Evolutionary conservation across 2,797 vertebrate genomes (phyloP), one percentile per base, ranked within the genome.

Genomic region (Yasuhikotakia modesta): DNA sequence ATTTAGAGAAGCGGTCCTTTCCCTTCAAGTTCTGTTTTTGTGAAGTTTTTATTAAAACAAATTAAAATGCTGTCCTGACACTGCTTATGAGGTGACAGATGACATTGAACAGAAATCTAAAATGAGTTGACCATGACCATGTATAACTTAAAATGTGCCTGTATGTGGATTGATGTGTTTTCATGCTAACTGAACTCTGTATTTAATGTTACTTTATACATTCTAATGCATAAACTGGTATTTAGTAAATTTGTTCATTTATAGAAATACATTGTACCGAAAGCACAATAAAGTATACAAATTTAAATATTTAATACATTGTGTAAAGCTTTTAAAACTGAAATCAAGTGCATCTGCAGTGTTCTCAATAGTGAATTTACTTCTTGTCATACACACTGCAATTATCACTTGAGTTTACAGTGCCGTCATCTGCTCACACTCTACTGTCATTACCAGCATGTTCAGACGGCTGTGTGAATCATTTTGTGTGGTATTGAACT

Each of bases 1-100:
- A 79, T 78, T 82, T 79, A 58, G 80, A 81, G 79, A 71, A 87
- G 79, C 82, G 79, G 78, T 82, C 17, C 30, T 39, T 63, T 81
- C 65, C 87, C 87, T 87, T 88, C 85, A 85, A 50, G 39, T 43
- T 43, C 10, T 13, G 27, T 43, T 43, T 43, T 30, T n/a, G 4
- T n/a, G 5, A 30, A 50, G 24, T 53, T 16, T 65, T 76, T 45
- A 76, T 45, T 35, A 70, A 68, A 46, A 22, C 13, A 43, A 30
- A 30, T n/a, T 16, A 45, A 73, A 73, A 45, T 30, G 24, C 58
- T 17, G 30, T 63, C 30, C 17, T 19, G 58, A 17, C 8, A 35
- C 60, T n/a, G 12, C 30, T 35, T n/a, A 35, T 63, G 17, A 63
- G 24, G 60, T 63, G 60, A 63, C 30, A 39, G 3, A 63, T 63